Evolutionary conservation across 2,113 vertebrate genomes (phyloP), one percentile per base, ranked within the genome.

Genomic region (Nannospalax galili): DNA sequence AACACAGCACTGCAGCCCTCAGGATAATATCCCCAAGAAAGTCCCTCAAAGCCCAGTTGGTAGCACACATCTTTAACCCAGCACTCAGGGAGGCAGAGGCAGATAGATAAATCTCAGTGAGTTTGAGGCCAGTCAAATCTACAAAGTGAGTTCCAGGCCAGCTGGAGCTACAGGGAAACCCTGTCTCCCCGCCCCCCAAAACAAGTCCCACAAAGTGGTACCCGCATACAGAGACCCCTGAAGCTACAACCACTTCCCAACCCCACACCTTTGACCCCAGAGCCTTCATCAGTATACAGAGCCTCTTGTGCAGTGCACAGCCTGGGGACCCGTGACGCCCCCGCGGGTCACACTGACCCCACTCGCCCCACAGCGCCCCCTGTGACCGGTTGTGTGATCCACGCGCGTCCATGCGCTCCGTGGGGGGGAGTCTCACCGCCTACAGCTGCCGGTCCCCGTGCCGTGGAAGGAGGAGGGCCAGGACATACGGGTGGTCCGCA

Each of bases 391-490:
- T 45, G 65, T 67, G 62, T 5, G 64, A 64, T 64, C 64, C 82
- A 48, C 65, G 64, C 65, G 32, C 32, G 64, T 64, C 45, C 22
- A 64, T 48, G 82, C 42, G 82, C 42, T 69, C 82, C 32, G 40
- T 30, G 19, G 30, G 42, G 64, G 79, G 82, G 70, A 82, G 82
- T 92, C 97, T 97, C 80, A 97, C 97, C 97, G 97, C 94, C 90
- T 94, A 95, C 96, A 62, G 95, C 92, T 72, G 62, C 90, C 98
- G 28, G 98, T 98, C 98, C 99, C 98, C 88, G 99, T 99, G 95
- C 99, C 99, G 42, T 99, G 99, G 96, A 99, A 99, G 67, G 99
- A 99, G 77, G 99, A 99, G 32, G 99, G 99, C 99, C 99, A 99
- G 84, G 99, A 99, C 99, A 99, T 99, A 86, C 99, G 99, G 87